Evolutionary conservation across 2,888 invertebrate species (phyloP).

Genomic region (Lordiphosa andalusiaca): DNA sequence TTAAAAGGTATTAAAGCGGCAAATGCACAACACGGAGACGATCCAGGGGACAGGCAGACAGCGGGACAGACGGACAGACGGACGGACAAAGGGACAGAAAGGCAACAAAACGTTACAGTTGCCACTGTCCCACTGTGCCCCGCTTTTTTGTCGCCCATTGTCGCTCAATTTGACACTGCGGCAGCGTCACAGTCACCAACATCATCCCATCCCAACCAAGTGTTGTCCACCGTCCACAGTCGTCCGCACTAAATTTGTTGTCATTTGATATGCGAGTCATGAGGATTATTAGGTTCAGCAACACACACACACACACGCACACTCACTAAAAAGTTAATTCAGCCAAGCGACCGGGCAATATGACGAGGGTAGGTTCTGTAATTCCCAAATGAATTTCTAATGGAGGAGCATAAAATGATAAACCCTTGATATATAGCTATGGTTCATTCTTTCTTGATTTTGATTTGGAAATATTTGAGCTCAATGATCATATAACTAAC

Average conservation of each 20-base stretch:
- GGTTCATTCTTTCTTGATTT: too few relatives aligned
- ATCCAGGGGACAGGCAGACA: slow-evolving; percentile 14
- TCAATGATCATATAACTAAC: too few relatives aligned
- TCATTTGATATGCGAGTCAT: slow-evolving; percentile 76
- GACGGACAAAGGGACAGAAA: slow-evolving; percentile 22
- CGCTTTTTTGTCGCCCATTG: slow-evolving; percentile 67
- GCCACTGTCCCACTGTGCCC: slow-evolving; percentile 75
- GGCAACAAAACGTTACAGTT: slow-evolving; percentile 76
- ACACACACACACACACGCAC: slow-evolving; percentile 22
- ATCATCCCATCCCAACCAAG: neutral
- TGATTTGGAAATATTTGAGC: too few relatives aligned
- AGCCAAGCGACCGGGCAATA: slow-evolving; percentile 43
- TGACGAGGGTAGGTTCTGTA: slow-evolving; percentile 40
- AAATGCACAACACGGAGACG: slow-evolving; percentile 75
- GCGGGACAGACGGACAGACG: slow-evolving; percentile 1
- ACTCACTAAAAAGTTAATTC: slow-evolving; percentile 30
- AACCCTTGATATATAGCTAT: too few relatives aligned
- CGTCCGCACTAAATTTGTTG: slow-evolving; percentile 73
- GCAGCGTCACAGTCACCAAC: slow-evolving; percentile 35
- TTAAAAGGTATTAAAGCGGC: slow-evolving; percentile 81
- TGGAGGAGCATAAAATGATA: neutral
- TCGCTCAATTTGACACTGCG: slow-evolving; percentile 76
- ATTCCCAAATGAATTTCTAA: slow-evolving; percentile 1
- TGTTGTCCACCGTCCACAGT: neutral
- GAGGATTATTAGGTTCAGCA: slow-evolving; percentile 73